Conservation (phyloP, 2,888 invertebrate species). For the Argyresthia albistria region DNA sequence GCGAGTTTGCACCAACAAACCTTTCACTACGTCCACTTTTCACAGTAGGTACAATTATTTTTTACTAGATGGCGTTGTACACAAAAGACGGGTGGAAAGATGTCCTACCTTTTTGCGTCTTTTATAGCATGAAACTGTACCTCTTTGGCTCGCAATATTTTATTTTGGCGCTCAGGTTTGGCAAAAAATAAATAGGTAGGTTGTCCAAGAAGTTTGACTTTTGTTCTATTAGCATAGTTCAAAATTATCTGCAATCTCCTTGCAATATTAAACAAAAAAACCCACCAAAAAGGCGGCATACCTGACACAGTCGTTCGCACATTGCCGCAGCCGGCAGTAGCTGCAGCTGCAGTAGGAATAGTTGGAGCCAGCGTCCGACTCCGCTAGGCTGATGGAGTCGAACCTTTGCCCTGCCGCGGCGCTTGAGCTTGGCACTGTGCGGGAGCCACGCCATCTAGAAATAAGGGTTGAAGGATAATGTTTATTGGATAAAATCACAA, state of each 20-base stretch:
- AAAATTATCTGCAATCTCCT: no score
- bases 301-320: conserved; percentile 62
- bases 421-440: conserved; percentile 50
- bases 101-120: not conserved
- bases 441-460: conserved; percentile 61
- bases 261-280: not conserved
- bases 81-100: no score
- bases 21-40: not conserved
- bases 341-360: conserved; percentile 75
- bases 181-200: no score
- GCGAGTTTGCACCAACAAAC: not conserved
- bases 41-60: no score
- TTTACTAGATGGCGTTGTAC: no score
- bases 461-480: not conserved
- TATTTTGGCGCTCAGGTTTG: no score
- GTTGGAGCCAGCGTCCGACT: conserved; percentile 70
- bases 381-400: conserved; percentile 53
- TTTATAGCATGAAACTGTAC: no score
- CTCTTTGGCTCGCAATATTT: no score
- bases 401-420: conserved; percentile 34
- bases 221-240: no score
- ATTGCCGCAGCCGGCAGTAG: conserved; percentile 68
- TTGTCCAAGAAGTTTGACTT: not conserved
- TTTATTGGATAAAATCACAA: no score
- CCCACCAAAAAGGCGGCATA: conserved; percentile 12